These are phyloP conservation scores for Argya squamiceps DNA, from an alignment of 2,797 vertebrate genomes.

Conservation along the genomic window DNA sequence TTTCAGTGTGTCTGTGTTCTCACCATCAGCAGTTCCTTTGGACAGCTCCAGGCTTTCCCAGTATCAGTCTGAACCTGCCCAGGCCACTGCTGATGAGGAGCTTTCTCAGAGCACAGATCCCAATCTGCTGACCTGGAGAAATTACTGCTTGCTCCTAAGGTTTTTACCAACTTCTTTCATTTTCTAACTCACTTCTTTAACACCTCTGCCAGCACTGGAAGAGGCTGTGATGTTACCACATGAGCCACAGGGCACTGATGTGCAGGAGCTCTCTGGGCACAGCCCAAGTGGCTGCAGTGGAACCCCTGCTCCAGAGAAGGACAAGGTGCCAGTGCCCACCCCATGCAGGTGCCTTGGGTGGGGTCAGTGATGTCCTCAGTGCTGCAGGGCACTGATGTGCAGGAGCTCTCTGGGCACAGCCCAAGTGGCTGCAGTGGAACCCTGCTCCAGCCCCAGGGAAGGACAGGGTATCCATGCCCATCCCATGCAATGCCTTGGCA, in stretches of 20 bases:
- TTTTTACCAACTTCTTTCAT: background rate
- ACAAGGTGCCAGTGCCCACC: fast-evolving
- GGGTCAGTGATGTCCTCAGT: too few relatives aligned
- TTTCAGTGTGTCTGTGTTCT: fast-evolving
- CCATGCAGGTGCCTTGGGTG: too few relatives aligned
- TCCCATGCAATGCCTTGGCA: background rate
- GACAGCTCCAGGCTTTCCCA: background rate
- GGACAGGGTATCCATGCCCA: too few relatives aligned
- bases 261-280: background rate
- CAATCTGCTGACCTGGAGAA: background rate
- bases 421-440: too few relatives aligned
- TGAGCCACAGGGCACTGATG: fast-evolving
- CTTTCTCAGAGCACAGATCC: background rate
- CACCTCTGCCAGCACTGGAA: background rate
- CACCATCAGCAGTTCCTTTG: background rate
- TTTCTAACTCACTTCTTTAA: background rate
- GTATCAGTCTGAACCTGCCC: background rate
- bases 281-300: fast-evolving
- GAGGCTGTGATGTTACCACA: background rate
- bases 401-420: too few relatives aligned
- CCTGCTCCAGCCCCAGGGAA: too few relatives aligned
- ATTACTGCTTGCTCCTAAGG: fast-evolving
- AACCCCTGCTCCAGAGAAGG: background rate
- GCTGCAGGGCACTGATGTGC: too few relatives aligned
- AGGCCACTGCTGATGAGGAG: background rate